Base-by-base conservation (phyloP, 2,113 vertebrate genomes). In the Percopsis transmontana region DNA sequence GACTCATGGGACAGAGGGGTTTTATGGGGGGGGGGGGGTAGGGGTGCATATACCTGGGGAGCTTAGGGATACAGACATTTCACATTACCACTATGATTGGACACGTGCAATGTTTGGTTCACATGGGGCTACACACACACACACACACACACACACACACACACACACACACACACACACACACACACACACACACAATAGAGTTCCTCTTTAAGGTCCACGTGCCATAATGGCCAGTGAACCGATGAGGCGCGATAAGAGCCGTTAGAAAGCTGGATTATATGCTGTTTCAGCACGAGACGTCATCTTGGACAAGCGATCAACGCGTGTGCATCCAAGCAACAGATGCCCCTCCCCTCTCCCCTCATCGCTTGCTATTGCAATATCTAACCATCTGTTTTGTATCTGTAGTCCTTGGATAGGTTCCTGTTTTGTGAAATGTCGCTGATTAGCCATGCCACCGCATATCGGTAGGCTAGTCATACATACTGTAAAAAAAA, bases 351-450 rank as follows among this genome's bases (percentile, higher is more conserved):
- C 76, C 86, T 69, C 11, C 51, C 57, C 64, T 41, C 57, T 70
- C 72, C 51, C 51, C 51, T 12, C 45, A 20, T 20, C 51, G 47
- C 38, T 58, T 54, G 38, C 44, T 80, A 79, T 86, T 83, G 78
- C 61, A 77, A 79, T 57, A 74, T 40, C 56, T 68, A 71, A 60
- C 92, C 92, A 92, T 92, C 91, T 93, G 91, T 88, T 85, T 62
- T 58, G 57, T n/a, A n/a, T n/a, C n/a, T n/a, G n/a, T n/a, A 85
- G 81, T 90, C 80, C 77, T 86, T 85, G 71, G 82, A 79, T 76
- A 83, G 84, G 73, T 77, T 74, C 70, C n/a, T 54, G 63, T 83
- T 84, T 79, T 64, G 70, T 20, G 54, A 65, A 33, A 76, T 70
- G 78, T 58, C 76, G 59, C 60, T 57, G 52, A 76, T 80, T 65